Conservation (phyloP, 2,888 invertebrate species). For the Prenolepis imparis region DNA sequence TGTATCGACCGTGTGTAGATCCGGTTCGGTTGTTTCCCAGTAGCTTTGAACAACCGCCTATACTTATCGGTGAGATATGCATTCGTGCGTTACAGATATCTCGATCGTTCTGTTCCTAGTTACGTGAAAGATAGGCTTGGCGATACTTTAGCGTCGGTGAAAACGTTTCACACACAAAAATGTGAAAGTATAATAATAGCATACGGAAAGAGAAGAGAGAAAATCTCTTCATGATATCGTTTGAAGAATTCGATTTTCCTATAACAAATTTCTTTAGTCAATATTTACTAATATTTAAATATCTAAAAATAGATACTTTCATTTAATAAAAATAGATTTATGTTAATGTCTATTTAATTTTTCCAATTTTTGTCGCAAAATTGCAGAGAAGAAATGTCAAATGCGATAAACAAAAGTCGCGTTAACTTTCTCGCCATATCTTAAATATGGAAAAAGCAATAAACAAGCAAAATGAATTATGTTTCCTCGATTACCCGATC, state of each 20-base stretch:
- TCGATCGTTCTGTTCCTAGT: neutral
- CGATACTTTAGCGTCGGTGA: neutral
- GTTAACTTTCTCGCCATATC: neutral
- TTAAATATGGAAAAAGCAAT: neutral
- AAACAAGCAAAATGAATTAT: neutral
- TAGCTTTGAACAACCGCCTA: slow-evolving; percentile 13
- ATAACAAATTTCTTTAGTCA: neutral
- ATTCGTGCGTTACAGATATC: slow-evolving; percentile 26
- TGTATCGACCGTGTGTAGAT: slow-evolving; percentile 51
- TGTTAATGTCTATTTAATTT: neutral
- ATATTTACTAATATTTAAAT: neutral
- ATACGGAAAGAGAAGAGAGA: neutral
- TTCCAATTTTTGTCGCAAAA: neutral
- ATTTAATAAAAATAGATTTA: slow-evolving; percentile 14
- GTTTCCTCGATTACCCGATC: neutral
- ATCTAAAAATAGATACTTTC: neutral
- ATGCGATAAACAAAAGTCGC: too few species aligned
- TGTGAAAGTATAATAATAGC: neutral
- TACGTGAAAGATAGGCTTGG: slow-evolving; percentile 1
- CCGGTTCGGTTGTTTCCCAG: slow-evolving; percentile 47
- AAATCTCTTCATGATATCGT: neutral
- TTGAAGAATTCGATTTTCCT: neutral
- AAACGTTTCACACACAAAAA: neutral
- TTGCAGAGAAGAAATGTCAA: neutral
- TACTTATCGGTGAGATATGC: slow-evolving; percentile 33